phyloP scores from a whole-genome alignment of 1,140 invertebrate genomes.

The Drosophila kepulauana region DNA sequence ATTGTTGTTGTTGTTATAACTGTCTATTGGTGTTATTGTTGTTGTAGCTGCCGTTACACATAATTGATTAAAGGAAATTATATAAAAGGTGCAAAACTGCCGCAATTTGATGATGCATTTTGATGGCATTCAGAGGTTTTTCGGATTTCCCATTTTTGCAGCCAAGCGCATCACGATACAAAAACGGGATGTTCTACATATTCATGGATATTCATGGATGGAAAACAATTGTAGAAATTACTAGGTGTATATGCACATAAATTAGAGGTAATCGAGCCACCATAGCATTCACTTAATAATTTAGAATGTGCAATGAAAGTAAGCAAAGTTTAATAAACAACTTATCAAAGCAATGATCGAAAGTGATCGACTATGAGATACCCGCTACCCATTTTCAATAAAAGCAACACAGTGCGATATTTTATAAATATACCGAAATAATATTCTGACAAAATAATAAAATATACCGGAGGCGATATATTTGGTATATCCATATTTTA shows the following conservation, averaged over 20 bases:
- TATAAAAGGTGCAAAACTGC: slow-evolving; percentile 74
- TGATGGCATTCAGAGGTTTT: slow-evolving; percentile 44
- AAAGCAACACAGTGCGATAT: too few species aligned
- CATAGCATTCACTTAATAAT: background rate
- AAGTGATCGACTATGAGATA: too few species aligned
- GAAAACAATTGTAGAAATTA: background rate
- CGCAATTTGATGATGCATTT: slow-evolving; percentile 59
- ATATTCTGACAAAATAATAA: too few species aligned
- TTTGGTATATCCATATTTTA: too few species aligned
- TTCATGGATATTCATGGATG: background rate
- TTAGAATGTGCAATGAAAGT: background rate
- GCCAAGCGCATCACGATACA: slow-evolving; percentile 2
- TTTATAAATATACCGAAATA: too few species aligned
- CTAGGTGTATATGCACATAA: slow-evolving; percentile 10
- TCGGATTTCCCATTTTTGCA: slow-evolving; percentile 33
- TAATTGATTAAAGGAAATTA: slow-evolving; percentile 75
- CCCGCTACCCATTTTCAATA: too few species aligned
- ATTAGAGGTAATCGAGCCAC: slow-evolving; percentile 11
- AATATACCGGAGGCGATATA: too few species aligned
- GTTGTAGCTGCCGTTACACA: slow-evolving; percentile 61
- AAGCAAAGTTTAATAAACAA: background rate
- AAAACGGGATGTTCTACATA: background rate
- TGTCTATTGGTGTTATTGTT: slow-evolving; percentile 33
- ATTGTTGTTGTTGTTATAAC: slow-evolving; percentile 13
- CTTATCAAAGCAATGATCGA: too few species aligned